Evolutionary conservation across 2,888 invertebrate species (phyloP).

Genomic region (Plebejus argus): DNA sequence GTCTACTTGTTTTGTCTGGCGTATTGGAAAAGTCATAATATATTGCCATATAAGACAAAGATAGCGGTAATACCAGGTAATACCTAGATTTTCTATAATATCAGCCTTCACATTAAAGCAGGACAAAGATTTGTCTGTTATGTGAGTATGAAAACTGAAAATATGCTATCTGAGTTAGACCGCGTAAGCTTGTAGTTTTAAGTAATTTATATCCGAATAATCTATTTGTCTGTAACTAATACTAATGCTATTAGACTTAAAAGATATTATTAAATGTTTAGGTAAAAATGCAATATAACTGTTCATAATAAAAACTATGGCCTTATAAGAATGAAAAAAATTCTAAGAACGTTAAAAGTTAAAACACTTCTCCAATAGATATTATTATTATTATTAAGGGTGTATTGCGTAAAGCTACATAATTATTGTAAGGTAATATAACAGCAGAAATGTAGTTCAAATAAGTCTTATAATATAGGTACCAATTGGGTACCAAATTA

Average conservation of each 20-base stretch:
- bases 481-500: too few relatives aligned
- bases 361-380: not conserved
- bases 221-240: not conserved
- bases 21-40: too few relatives aligned
- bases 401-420: too few relatives aligned
- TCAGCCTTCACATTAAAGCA: too few relatives aligned
- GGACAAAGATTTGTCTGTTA: too few relatives aligned
- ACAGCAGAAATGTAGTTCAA: too few relatives aligned
- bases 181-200: not conserved
- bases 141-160: not conserved
- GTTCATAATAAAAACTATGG: not conserved
- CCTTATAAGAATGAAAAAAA: not conserved
- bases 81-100: too few relatives aligned
- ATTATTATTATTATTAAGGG: not conserved
- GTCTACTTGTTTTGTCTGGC: too few relatives aligned
- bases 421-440: too few relatives aligned
- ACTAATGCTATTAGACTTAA: not conserved
- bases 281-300: not conserved
- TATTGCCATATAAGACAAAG: too few relatives aligned
- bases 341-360: not conserved
- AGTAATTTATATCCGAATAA: constrained; percentile 18
- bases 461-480: too few relatives aligned
- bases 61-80: too few relatives aligned
- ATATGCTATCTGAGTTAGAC: not conserved
- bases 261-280: not conserved